These are phyloP conservation scores for Odontocerum albicorne DNA, from an alignment of 2,888 invertebrate genomes.

Conservation along the genomic window DNA sequence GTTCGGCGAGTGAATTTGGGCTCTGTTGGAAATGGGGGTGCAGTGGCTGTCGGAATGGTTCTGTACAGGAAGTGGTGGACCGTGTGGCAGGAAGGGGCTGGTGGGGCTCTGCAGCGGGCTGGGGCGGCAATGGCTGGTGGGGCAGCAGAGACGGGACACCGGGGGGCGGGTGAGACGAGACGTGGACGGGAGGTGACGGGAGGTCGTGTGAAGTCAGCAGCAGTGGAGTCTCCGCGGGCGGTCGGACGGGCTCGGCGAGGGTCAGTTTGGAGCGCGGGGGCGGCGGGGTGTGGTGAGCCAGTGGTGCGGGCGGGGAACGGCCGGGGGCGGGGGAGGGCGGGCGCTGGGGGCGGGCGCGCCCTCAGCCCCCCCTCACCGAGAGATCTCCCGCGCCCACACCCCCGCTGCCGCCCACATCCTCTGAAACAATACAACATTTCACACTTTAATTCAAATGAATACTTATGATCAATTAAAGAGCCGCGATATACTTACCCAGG, in stretches of 20 bases:
- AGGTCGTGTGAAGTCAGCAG: slow-evolving; percentile 2
- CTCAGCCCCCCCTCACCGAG: slow-evolving; percentile 50
- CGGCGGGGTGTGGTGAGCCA: slow-evolving; percentile 10
- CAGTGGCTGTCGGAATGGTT: neutral
- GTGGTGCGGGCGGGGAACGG: slow-evolving; percentile 17
- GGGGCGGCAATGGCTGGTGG: neutral
- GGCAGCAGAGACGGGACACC: slow-evolving; percentile 4
- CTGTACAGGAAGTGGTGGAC: neutral
- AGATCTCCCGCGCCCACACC: slow-evolving; percentile 47
- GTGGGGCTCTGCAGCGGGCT: neutral
- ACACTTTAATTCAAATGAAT: too few relatives aligned
- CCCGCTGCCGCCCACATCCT: slow-evolving; percentile 35
- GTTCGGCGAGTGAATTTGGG: neutral
- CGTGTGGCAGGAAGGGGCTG: neutral
- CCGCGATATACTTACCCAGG: too few relatives aligned
- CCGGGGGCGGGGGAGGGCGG: slow-evolving; percentile 47
- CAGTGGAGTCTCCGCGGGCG: slow-evolving; percentile 5
- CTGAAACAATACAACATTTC: slow-evolving; percentile 15
- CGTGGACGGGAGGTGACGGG: slow-evolving; percentile 1
- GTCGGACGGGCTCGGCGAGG: slow-evolving; percentile 9
- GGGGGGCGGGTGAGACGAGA: slow-evolving; percentile 2
- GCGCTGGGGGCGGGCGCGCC: slow-evolving; percentile 50
- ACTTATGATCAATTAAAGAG: too few relatives aligned
- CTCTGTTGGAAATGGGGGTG: neutral
- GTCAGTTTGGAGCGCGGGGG: slow-evolving; percentile 12